Evolutionary conservation across 2,888 invertebrate genomes (phyloP), one percentile per base, ranked within the genome.

Genomic region (Drosophila tanythrix): DNA sequence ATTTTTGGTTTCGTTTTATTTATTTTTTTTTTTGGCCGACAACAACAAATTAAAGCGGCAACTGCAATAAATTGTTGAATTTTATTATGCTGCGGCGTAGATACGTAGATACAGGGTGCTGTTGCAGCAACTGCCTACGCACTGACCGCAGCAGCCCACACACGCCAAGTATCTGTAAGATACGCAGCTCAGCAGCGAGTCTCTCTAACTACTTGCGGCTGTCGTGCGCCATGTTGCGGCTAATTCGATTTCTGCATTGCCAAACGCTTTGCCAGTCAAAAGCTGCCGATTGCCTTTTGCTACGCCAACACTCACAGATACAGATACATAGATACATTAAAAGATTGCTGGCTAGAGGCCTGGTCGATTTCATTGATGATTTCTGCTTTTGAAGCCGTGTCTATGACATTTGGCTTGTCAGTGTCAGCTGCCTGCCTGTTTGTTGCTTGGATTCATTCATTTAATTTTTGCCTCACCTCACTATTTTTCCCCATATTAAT

Each of bases 61-160:
- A 92, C 83, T 82, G 86, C 88, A 91, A 92, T 91, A 92, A 92
- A 91, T 92, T 92, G 87, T 84, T 82, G 80, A 83, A 82, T 89
- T 92, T 90, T 91, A 91, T 92, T 91, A 81, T 81, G 84, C 75
- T 79, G 80, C 79, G 68, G 66, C 73, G 72, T 57, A 70, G 76
- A 66, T 67, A 66, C 55, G 64, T 46, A 65, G 63, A 77, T 85
- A 88, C 88, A 89, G 86, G 80, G 85, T 81, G 84, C 74, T 57
- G 74, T 11, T 52, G 71, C 51, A 50, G 50, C 66, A 46, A 13
- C 89, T 50, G 68, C 90, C 90, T 89, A 89, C 90, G 85, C 89
- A 88, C 73, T 76, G 88, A 73, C 76, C 79, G 82, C 79, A 78
- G 59, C 79, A 78, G 59, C 79, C 79, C 82, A 79, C 79, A 79